A percentile compares a stretch with the other conserved stretches of the same genome.
These are phyloP conservation scores for Mimumesa dahlbomi DNA, from an alignment of 2,888 invertebrate species.

Conservation along the genomic window DNA sequence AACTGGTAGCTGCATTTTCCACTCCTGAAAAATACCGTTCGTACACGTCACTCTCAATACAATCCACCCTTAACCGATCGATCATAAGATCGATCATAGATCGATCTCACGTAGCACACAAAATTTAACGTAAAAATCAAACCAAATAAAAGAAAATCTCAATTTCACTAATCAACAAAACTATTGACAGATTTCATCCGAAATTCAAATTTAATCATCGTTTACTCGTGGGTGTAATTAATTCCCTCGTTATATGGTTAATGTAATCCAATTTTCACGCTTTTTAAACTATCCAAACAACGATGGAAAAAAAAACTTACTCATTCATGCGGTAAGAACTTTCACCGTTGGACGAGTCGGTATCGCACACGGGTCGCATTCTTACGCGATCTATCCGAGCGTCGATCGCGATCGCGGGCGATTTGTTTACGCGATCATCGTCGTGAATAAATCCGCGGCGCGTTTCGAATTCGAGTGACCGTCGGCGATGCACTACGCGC, in stretches of 20 bases:
- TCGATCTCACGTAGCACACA: no score
- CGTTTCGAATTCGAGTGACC: neutral
- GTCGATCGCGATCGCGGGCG: neutral
- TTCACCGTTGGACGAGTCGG: slow-evolving; percentile 14
- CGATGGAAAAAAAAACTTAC: slow-evolving; percentile 23
- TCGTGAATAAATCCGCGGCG: no score
- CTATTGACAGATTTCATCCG: no score
- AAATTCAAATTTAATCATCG: no score
- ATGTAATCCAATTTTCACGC: no score
- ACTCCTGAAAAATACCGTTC: slow-evolving; percentile 38
- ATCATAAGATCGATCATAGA: no score
- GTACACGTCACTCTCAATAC: neutral
- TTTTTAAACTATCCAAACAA: no score
- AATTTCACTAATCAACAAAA: no score
- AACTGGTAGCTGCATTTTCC: slow-evolving; percentile 73
- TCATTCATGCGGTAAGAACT: slow-evolving; percentile 41
- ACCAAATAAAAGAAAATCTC: no score
- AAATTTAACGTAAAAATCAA: no score
- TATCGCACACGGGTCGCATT: neutral
- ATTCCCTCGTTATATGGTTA: no score
- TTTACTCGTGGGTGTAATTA: neutral
- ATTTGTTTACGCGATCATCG: neutral
- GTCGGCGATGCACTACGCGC: neutral
- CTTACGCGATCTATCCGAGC: neutral
- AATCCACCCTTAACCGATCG: no score